phyloP scores from a whole-genome alignment of 2,113 vertebrate genomes.

The Alligator sinensis region DNA sequence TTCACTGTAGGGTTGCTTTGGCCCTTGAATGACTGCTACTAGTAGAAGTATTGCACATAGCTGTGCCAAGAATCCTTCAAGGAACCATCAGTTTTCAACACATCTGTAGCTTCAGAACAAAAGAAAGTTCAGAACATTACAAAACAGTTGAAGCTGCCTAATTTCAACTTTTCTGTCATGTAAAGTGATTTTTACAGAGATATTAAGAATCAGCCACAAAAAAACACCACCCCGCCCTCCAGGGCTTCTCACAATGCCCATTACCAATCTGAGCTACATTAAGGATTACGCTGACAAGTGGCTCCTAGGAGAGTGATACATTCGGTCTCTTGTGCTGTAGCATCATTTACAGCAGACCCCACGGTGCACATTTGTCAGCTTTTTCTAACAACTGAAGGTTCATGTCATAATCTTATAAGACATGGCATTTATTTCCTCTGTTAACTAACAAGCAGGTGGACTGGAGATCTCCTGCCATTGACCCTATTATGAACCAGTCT shows the following conservation, averaged over 20 bases:
- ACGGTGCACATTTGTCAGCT: fast-evolving
- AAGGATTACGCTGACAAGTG: fast-evolving
- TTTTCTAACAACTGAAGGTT: neutral
- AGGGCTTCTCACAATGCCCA: fast-evolving
- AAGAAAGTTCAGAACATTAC: fast-evolving
- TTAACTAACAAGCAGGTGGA: neutral
- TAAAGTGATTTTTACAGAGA: neutral
- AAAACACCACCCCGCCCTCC: too few relatives aligned
- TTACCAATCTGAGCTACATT: fast-evolving
- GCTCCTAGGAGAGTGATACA: fast-evolving
- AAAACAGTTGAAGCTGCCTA: fast-evolving
- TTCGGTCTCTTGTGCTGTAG: neutral
- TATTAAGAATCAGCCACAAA: fast-evolving
- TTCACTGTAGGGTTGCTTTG: too few relatives aligned
- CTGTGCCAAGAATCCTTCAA: neutral
- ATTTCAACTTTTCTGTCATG: neutral
- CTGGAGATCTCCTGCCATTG: neutral
- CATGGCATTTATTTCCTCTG: neutral
- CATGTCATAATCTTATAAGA: neutral
- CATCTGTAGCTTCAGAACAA: neutral
- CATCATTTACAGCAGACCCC: fast-evolving
- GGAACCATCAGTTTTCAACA: neutral
- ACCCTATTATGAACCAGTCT: neutral
- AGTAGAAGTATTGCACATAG: neutral
- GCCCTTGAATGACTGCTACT: neutral